Base-by-base conservation (phyloP, 2,797 vertebrate species). In the Fundulus diaphanus region DNA sequence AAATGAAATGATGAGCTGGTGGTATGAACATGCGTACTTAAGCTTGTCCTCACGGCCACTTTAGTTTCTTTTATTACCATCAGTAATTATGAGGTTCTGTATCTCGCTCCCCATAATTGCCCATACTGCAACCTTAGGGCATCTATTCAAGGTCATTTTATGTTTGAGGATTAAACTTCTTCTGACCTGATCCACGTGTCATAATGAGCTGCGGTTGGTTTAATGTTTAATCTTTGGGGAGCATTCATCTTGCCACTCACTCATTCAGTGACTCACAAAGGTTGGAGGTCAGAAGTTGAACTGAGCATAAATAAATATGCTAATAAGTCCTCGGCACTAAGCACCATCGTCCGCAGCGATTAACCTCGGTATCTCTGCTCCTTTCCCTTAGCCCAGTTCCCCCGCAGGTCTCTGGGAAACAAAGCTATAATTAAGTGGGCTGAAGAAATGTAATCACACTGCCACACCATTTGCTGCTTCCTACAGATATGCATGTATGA, bases 371-470 rank as follows among this genome's bases (percentile, higher is more conserved):
- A 86, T 90, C 86, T 82, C 73, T 71, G 67, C 75, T 78, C 56
- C 77, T 72, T 82, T 73, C 78, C 57, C 46, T 33, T 9, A 33
- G 63, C 52, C 77, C 61, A 63, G 71, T 68, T 81, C 74, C 81
- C 78, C 83, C 79, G 70, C 77, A 68, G 69, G 83, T 69, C 63
- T 85, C 82, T 8, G 59, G 80, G 84, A 92, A 93, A 88, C 85
- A 92, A 91, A 83, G 85, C 82, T 88, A 81, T 92, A 92, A 94
- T 94, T 94, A 94, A 91, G 75, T 76, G 77, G 77, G 73, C 80
- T 87, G 83, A 90, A 77, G 75, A 86, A 92, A 88, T 78, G 72
- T 89, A 92, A 93, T 92, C 93, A 82, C 81, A 65, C 73, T 68
- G 74, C 44, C 61, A 86, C 40, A 87, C 78, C 78, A 65, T 84